Percentiles rank a stretch among this genome's conserved stretches.
phyloP scores from a whole-genome alignment of 2,797 vertebrate genomes.

The Chiroxiphia lanceolata region DNA sequence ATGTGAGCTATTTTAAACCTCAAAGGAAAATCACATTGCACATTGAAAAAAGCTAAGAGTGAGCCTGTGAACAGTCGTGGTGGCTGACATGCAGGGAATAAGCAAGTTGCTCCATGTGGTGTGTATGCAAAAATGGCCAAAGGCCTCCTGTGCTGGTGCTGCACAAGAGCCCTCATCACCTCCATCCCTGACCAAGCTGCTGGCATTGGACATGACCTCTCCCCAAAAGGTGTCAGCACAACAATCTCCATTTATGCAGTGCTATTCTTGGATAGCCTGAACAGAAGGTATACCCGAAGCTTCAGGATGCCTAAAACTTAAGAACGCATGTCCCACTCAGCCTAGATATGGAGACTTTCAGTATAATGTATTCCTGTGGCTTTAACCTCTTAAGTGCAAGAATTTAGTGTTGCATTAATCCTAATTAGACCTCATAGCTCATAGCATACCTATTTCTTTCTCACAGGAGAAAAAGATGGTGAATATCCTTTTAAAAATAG shows the following conservation, averaged over 20 bases:
- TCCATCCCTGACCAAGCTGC: not conserved
- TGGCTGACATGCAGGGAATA: not conserved
- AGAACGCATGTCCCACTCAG: not conserved
- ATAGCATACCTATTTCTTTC: not conserved
- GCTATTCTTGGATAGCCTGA: not conserved
- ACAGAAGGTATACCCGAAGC: not conserved
- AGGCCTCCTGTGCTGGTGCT: not conserved
- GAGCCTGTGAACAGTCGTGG: rapidly evolving
- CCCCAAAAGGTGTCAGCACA: not conserved
- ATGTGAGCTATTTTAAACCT: slow-evolving; percentile 22
- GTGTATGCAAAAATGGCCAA: not conserved
- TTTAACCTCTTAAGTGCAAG: not conserved
- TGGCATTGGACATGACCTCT: not conserved
- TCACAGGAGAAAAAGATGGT: not conserved
- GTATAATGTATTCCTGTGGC: not conserved
- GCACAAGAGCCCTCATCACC: not conserved
- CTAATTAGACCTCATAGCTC: not conserved
- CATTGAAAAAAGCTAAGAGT: not conserved
- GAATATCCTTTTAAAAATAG: not conserved
- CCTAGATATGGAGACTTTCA: not conserved
- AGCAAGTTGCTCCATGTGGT: not conserved
- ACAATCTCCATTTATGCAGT: not conserved
- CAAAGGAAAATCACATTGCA: not conserved
- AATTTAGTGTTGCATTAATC: not conserved
- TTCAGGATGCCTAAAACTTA: not conserved